Evolutionary conservation across 2,888 invertebrate species (phyloP), one percentile per base, ranked within the genome.

Genomic region (Falcaria lacertinaria): DNA sequence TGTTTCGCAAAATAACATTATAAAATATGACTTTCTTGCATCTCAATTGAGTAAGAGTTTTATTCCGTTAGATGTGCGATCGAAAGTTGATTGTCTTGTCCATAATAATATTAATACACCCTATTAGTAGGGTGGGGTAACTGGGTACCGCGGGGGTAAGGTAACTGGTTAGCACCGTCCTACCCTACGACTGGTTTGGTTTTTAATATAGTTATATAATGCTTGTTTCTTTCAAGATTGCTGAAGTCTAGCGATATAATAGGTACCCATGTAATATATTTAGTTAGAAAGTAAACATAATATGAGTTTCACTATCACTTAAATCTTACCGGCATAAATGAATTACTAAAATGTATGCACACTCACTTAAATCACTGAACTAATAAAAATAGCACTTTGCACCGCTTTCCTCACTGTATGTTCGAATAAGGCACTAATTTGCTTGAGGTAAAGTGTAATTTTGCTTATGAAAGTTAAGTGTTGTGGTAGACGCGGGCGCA

Each of bases 401-500:
- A 1, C 14, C 19, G 19, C 17, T 49, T 57, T 48, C 37, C 47
- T 55, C 50, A 50, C 49, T 44, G 56, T 50, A n/a, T 50, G 48
- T 48, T 52, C 36, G 35, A 42, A 45, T 45, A 55, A 44, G 51
- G 47, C 39, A 39, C 39, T 45, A 25, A 7, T 45, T 41, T 38
- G 17, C 8, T 39, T 16, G 3, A 5, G 0, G 5, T 47, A 64
- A 47, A 45, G 52, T 55, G 22, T 42, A 42, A n/a, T 49, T 16
- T 14, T 1, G 7, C 3, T 7, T 47, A 52, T 41, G 39, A 33
- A 42, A 41, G 34, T 36, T 42, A 43, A 15, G 42, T 50, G n/a
- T n/a, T n/a, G n/a, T 53, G 34, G 40, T 40, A 48, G 64, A 74
- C 73, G 69, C 80, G 83, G 63, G 80, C 73, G 82, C 76, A 64